Evolutionary conservation across 2,797 vertebrate species (phyloP).

Genomic region (Melanotaenia pygmaea): DNA sequence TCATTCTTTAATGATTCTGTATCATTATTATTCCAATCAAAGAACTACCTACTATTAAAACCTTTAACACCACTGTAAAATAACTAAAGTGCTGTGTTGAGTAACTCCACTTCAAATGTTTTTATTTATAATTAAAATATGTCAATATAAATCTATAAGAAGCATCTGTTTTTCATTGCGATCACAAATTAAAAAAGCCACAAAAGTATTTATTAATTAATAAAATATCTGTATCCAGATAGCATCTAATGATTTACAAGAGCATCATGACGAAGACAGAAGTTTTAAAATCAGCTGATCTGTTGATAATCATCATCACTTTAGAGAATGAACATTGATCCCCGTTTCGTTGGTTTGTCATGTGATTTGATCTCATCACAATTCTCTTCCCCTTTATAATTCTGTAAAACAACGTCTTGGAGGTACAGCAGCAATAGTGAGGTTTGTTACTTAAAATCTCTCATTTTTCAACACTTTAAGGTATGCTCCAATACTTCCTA

Average conservation of each 20-base stretch:
- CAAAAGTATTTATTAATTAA: conserved; percentile 29
- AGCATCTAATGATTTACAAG: conserved; percentile 37
- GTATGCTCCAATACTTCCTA: conserved; percentile 12
- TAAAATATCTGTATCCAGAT: conserved; percentile 24
- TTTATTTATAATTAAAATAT: neutral
- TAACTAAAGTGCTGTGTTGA: conserved; percentile 1
- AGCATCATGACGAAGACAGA: conserved; percentile 22
- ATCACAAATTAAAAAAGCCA: conserved; percentile 20
- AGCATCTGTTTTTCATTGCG: conserved; percentile 29
- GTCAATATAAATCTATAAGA: conserved; percentile 52
- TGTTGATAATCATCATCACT: conserved; percentile 8
- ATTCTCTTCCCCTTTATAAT: conserved; percentile 2
- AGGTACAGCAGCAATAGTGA: conserved; percentile 47
- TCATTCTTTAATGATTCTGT: neutral
- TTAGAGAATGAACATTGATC: conserved; percentile 28
- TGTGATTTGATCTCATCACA: conserved; percentile 6
- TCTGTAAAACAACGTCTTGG: conserved; percentile 27
- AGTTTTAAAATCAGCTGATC: conserved; percentile 11
- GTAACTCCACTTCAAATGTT: conserved; percentile 2
- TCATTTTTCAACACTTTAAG: conserved; percentile 7
- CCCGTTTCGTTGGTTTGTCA: conserved; percentile 10
- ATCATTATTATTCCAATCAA: neutral
- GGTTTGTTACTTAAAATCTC: conserved; percentile 16
- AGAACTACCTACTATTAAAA: conserved; percentile 8
- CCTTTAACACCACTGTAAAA: neutral